phyloP scores from a whole-genome alignment of 2,888 invertebrate genomes.

The Polyploca ridens region DNA sequence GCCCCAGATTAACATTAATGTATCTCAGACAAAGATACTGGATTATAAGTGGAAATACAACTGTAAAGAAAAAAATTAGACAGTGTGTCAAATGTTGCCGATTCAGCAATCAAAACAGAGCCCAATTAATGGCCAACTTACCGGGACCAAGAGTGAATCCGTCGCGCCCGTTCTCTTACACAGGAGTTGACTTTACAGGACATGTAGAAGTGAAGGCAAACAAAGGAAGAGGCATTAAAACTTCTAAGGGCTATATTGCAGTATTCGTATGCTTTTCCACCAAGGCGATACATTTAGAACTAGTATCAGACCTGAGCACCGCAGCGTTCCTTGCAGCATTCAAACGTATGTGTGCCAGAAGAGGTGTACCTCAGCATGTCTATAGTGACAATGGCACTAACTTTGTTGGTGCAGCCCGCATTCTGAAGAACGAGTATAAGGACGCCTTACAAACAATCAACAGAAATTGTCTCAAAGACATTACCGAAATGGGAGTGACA shows the following conservation, averaged over 20 bases:
- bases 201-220: constrained; percentile 19
- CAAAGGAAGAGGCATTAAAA: constrained; percentile 20
- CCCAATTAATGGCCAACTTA: constrained; percentile 21
- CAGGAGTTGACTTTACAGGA: constrained; percentile 23
- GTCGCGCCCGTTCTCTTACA: constrained; percentile 18
- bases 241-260: constrained; percentile 21
- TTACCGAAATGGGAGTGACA: background rate
- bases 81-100: too few relatives aligned
- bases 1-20: too few relatives aligned
- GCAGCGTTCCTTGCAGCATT: constrained; percentile 24
- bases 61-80: too few relatives aligned
- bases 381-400: too few relatives aligned
- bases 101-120: too few relatives aligned
- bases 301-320: constrained; percentile 22
- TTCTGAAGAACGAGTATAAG: constrained; percentile 10
- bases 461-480: background rate
- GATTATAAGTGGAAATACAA: too few relatives aligned
- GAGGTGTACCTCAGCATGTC: background rate
- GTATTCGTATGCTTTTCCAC: constrained; percentile 19
- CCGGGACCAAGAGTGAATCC: constrained; percentile 21
- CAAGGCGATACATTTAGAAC: constrained; percentile 23
- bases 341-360: constrained; percentile 18
- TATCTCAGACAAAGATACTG: too few relatives aligned
- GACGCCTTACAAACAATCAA: background rate
- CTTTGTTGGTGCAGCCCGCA: constrained; percentile 14